Conservation (phyloP, 2,113 vertebrate genomes). For the Oophaga pumilio region DNA sequence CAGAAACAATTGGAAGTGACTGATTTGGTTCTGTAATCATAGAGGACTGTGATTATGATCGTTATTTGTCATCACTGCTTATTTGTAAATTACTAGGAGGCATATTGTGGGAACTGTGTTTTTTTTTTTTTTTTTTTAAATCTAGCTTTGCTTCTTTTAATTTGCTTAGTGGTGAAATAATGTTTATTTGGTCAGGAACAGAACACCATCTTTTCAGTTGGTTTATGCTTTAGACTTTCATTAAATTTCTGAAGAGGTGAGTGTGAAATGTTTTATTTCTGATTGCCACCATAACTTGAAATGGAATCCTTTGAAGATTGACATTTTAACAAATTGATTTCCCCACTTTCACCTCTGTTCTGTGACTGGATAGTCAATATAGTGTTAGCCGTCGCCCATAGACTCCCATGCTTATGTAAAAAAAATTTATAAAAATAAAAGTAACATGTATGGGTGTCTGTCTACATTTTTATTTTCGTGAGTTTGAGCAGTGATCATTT, state of each 20-base stretch:
- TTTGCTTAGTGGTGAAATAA: neutral
- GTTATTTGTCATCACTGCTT: neutral
- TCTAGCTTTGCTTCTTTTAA: neutral
- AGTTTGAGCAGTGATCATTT: too few relatives aligned
- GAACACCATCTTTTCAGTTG: too few relatives aligned
- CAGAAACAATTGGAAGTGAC: slow-evolving; percentile 3
- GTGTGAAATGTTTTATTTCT: neutral
- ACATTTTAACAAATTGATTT: too few relatives aligned
- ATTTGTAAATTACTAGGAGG: neutral
- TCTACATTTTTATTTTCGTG: too few relatives aligned
- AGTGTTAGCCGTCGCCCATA: too few relatives aligned
- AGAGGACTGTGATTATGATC: neutral
- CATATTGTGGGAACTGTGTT: neutral
- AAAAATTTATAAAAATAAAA: too few relatives aligned
- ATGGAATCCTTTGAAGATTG: neutral
- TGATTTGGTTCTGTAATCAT: neutral
- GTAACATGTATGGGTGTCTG: too few relatives aligned
- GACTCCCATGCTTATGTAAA: too few relatives aligned
- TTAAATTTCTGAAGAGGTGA: too few relatives aligned
- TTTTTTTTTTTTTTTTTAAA: neutral
- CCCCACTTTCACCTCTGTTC: too few relatives aligned
- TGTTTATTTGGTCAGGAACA: neutral
- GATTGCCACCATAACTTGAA: neutral
- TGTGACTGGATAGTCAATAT: too few relatives aligned
- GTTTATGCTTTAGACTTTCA: too few relatives aligned